Conservation (phyloP, 2,113 vertebrate genomes). For the Apus apus region DNA sequence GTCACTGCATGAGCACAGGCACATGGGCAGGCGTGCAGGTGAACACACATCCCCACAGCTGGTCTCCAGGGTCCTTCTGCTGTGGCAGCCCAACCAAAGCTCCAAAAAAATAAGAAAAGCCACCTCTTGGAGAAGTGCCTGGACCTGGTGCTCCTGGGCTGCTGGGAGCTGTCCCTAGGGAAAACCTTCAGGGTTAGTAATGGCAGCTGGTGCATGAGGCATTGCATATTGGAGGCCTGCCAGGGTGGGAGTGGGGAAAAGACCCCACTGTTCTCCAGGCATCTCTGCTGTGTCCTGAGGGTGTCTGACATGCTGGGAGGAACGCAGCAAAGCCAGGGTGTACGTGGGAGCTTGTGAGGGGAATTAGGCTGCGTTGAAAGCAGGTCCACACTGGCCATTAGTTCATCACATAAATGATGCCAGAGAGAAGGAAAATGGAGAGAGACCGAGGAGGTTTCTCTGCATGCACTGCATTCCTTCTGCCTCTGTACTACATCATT, state of each 20-base stretch:
- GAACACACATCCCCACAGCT: rapidly evolving
- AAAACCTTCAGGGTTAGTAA: not conserved
- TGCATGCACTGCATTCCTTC: not conserved
- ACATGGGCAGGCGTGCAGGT: not conserved
- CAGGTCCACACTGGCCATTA: rapidly evolving
- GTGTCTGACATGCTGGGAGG: not conserved
- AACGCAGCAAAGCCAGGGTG: rapidly evolving
- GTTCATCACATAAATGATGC: not conserved
- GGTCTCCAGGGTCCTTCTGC: not conserved
- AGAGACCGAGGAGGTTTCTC: not conserved
- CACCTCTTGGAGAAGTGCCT: rapidly evolving
- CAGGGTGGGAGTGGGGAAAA: not conserved
- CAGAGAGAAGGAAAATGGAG: not conserved
- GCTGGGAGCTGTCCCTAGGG: not conserved
- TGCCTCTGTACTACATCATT: not conserved
- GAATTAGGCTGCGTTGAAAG: not conserved
- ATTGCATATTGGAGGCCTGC: not conserved
- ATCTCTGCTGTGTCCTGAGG: not conserved
- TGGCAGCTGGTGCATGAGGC: not conserved
- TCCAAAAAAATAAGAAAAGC: not conserved
- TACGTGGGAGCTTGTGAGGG: not conserved
- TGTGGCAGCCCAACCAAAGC: not conserved
- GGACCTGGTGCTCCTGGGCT: not conserved
- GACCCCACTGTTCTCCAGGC: not conserved
- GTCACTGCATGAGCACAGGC: not conserved